Conservation (phyloP, 2,797 vertebrate species). For the Notamacropus eugenii region DNA sequence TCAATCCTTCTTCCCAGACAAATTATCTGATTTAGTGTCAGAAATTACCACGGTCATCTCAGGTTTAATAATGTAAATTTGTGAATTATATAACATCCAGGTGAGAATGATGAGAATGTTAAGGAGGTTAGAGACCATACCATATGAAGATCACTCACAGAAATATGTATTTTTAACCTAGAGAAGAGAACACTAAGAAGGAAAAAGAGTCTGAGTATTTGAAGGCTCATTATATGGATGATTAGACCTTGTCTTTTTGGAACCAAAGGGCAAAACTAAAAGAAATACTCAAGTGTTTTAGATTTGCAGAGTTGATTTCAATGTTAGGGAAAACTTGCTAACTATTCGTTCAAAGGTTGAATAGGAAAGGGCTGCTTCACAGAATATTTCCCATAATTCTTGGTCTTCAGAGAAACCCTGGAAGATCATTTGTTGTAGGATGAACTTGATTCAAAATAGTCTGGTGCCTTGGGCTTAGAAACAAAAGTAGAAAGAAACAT, state of each 20-base stretch:
- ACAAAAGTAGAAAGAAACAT: not conserved
- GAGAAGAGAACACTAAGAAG: not conserved
- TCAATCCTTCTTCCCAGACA: not conserved
- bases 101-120: not conserved
- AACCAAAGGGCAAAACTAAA: not conserved
- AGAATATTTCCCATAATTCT: not conserved
- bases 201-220: not conserved
- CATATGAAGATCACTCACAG: not conserved
- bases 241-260: not conserved
- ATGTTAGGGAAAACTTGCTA: not conserved
- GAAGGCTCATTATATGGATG: not conserved
- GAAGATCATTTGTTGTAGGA: not conserved
- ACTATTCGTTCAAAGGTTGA: not conserved
- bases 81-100: not conserved
- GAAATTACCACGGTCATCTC: not conserved
- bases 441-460: not conserved
- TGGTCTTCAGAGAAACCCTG: not conserved
- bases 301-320: not conserved
- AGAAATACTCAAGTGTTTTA: not conserved
- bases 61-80: not conserved
- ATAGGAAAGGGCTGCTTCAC: not conserved
- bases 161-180: not conserved
- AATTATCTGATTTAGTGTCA: not conserved
- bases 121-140: not conserved
- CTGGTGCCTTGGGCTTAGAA: not conserved